Evolutionary conservation across 2,888 invertebrate genomes (phyloP).

Genomic region (Drosophila greeni): DNA sequence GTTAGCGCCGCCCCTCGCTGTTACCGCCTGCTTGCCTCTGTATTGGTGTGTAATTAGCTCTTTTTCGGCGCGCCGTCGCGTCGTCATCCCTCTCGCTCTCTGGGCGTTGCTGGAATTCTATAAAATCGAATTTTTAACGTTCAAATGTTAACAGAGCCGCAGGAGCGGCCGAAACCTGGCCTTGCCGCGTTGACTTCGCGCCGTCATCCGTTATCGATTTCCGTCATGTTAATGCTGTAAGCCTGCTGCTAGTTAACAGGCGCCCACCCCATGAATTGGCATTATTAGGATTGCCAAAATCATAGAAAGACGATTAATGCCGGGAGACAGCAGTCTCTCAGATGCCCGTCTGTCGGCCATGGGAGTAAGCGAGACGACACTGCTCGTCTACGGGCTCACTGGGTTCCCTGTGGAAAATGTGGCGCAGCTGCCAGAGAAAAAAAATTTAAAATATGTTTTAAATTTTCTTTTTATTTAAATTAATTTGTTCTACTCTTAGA

Average conservation of each 20-base stretch:
- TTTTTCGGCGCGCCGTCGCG: conserved; percentile 8
- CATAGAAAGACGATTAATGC: conserved; percentile 72
- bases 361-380: conserved; percentile 45
- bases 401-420: conserved; percentile 6
- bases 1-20: conserved; percentile 44
- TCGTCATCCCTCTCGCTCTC: conserved; percentile 17
- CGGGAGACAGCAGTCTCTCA: conserved; percentile 13
- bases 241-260: conserved; percentile 67
- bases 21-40: conserved; percentile 15
- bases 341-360: conserved; percentile 1
- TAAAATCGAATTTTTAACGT: conserved; percentile 77
- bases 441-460: not conserved
- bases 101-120: conserved; percentile 72
- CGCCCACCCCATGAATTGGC: conserved; percentile 72
- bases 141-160: conserved; percentile 72
- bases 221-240: conserved; percentile 61
- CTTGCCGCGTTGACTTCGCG: conserved; percentile 2
- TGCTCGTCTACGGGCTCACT: not conserved
- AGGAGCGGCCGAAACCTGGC: conserved; percentile 47
- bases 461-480: not conserved
- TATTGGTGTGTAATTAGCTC: conserved; percentile 15
- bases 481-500: too few relatives aligned
- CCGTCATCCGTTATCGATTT: conserved; percentile 48
- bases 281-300: conserved; percentile 75
- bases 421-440: not conserved